Conservation (phyloP, 1,140 invertebrate genomes). For the Grapholita molesta region DNA sequence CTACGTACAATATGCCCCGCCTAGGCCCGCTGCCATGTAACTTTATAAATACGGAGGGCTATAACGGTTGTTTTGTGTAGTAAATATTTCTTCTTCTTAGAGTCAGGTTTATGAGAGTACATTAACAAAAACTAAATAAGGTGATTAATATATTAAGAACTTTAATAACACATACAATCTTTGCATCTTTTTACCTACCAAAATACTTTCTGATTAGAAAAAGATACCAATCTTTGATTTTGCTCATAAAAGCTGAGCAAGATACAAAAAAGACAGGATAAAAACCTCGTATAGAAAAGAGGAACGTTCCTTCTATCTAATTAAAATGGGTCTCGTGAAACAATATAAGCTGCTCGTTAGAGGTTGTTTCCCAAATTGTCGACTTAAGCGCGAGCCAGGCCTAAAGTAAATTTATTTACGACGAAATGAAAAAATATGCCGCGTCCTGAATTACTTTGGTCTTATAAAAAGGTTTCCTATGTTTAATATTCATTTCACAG, state of each 20-base stretch:
- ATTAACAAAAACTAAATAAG: too few relatives aligned
- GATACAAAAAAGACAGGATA: background rate
- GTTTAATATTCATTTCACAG: background rate
- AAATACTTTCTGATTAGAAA: too few relatives aligned
- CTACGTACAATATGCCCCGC: too few relatives aligned
- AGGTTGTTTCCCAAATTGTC: constrained; percentile 12
- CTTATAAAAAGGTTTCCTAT: constrained; percentile 2
- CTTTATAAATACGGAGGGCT: too few relatives aligned
- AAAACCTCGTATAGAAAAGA: background rate
- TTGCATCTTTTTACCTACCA: too few relatives aligned
- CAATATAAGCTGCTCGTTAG: constrained; percentile 13
- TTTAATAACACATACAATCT: too few relatives aligned
- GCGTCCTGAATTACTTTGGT: constrained; percentile 4
- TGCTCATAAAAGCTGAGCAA: background rate
- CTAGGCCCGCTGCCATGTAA: too few relatives aligned
- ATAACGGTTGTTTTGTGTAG: too few relatives aligned
- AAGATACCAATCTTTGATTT: too few relatives aligned
- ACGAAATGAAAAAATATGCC: constrained; percentile 13
- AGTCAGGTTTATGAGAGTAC: too few relatives aligned
- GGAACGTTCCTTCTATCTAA: background rate
- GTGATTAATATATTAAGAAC: too few relatives aligned
- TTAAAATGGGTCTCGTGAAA: constrained; percentile 5
- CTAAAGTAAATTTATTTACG: constrained; percentile 13
- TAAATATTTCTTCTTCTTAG: too few relatives aligned
- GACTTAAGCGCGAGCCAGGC: constrained; percentile 2